Evolutionary conservation across 2,888 invertebrate genomes (phyloP).

Genomic region (Drosophila monieri): DNA sequence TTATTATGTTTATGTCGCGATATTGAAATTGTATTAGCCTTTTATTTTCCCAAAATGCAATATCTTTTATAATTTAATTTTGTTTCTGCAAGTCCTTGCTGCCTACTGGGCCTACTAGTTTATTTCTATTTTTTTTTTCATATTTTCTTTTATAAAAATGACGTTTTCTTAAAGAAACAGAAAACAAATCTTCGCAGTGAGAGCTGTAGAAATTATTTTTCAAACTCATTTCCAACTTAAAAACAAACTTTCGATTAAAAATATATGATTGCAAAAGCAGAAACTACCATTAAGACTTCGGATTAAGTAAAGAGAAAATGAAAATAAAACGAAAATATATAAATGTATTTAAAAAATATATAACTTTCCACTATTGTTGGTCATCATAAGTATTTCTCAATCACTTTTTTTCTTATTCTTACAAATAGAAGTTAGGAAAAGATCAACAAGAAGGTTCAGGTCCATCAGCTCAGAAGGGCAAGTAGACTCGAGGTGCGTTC

Average conservation of each 20-base stretch:
- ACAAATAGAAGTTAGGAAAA: constrained; percentile 1
- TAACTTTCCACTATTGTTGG: neutral
- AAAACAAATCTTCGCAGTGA: constrained; percentile 4
- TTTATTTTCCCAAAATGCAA: constrained; percentile 14
- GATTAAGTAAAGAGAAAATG: constrained; percentile 35
- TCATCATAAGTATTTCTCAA: neutral
- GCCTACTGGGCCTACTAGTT: neutral
- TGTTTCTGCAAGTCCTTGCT: constrained; percentile 33
- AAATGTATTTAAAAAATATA: constrained; percentile 40
- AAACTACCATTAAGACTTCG: constrained; percentile 56
- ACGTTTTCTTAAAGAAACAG: constrained; percentile 27
- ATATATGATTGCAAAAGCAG: constrained; percentile 44
- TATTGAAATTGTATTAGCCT: constrained; percentile 32
- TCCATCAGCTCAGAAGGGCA: constrained; percentile 66
- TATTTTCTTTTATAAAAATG: constrained; percentile 30
- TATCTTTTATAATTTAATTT: constrained; percentile 22
- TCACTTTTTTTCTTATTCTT: constrained; percentile 1
- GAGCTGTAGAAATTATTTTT: constrained; percentile 60
- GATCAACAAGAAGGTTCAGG: neutral
- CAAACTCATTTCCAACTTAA: constrained; percentile 39
- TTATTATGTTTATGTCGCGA: constrained; percentile 59
- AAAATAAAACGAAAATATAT: constrained; percentile 39
- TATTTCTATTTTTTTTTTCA: constrained; percentile 37
- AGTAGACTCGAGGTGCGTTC: constrained; percentile 86
- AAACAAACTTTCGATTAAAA: constrained; percentile 47